These are phyloP conservation scores for Harmothoe impar DNA, from an alignment of 2,888 invertebrate species.

Conservation along the genomic window DNA sequence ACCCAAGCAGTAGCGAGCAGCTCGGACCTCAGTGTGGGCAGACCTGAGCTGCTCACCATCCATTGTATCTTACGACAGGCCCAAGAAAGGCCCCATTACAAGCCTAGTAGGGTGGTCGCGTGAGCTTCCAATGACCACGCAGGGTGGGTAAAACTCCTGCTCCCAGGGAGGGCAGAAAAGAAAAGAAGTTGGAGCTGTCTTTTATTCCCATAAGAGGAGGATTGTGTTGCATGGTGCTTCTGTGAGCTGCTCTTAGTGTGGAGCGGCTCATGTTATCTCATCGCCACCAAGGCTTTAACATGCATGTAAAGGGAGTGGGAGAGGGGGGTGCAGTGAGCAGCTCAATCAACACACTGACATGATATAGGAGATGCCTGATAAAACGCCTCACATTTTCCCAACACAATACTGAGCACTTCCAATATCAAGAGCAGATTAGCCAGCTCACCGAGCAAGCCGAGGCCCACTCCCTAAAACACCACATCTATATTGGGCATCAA, in stretches of 20 bases:
- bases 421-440: too few species aligned
- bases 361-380: background rate
- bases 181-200: background rate
- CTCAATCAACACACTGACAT: conserved; percentile 2
- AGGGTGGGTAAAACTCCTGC: background rate
- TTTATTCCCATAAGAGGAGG: background rate
- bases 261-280: conserved; percentile 17
- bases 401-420: too few species aligned
- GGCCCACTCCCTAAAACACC: too few species aligned
- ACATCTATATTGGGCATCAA: too few species aligned
- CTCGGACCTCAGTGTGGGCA: conserved; percentile 17
- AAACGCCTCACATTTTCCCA: background rate
- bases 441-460: too few species aligned
- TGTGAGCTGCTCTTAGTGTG: background rate
- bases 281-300: background rate
- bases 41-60: conserved; percentile 35
- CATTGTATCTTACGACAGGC: conserved; percentile 37
- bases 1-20: conserved; percentile 13
- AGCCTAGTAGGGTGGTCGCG: conserved; percentile 40
- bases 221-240: background rate
- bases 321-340: background rate
- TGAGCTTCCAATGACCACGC: conserved; percentile 36
- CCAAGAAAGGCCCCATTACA: conserved; percentile 57
- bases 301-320: too few species aligned
- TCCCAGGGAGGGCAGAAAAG: background rate